Evolutionary conservation across 2,113 vertebrate species (phyloP).

Genomic region (Thinocorus orbignyianus): DNA sequence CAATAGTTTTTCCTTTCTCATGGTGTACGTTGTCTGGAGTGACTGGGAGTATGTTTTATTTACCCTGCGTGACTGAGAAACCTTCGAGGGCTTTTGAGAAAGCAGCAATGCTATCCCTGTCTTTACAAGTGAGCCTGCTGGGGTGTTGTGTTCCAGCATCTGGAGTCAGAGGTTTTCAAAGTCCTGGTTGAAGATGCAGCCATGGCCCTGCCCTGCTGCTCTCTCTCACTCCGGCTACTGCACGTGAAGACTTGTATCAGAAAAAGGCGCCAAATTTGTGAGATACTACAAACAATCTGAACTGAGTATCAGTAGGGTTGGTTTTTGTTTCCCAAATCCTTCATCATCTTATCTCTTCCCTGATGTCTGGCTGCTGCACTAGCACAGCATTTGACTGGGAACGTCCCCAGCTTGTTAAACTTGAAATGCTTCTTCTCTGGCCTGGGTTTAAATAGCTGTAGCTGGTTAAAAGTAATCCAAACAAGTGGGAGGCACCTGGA

Average conservation of each 20-base stretch:
- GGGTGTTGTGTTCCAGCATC: not conserved
- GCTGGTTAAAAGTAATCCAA: not conserved
- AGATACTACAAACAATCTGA: not conserved
- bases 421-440: not conserved
- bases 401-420: not conserved
- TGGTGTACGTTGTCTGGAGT: not conserved
- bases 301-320: not conserved
- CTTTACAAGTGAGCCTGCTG: not conserved
- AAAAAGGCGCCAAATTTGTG: not conserved
- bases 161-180: not conserved
- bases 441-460: not conserved
- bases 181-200: not conserved
- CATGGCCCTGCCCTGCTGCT: not conserved
- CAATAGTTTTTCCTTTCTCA: not conserved
- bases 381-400: not conserved
- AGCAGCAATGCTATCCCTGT: not conserved
- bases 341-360: not conserved
- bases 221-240: not conserved
- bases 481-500: not conserved
- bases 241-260: not conserved
- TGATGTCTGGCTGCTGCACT: not conserved
- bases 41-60: not conserved
- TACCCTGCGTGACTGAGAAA: not conserved
- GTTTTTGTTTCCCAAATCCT: constrained; percentile 1
- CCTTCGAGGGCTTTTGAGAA: not conserved